Evolutionary conservation across 64 coral and sea anemone species (phyloP).

Genomic region (Acropora tenuis): DNA sequence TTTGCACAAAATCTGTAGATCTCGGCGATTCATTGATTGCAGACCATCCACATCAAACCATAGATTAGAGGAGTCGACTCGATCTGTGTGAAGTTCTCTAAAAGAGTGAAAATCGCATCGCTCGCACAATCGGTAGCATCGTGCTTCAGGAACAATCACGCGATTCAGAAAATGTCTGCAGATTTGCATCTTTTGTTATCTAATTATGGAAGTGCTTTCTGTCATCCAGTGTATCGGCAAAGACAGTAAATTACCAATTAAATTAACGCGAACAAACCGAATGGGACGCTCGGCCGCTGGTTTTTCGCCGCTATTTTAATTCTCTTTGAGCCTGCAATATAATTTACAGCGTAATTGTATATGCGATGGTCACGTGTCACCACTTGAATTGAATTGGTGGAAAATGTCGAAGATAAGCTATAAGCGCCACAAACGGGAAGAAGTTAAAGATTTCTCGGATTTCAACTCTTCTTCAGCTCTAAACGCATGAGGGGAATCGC

Average conservation of each 20-base stretch:
- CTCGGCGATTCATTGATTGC: slow-evolving; percentile 61
- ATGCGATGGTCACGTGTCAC: too few species aligned
- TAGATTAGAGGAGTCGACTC: background rate
- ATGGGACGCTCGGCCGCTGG: background rate
- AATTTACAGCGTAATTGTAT: background rate
- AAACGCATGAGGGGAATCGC: too few species aligned
- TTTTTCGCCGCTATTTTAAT: slow-evolving; percentile 19
- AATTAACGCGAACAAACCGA: background rate
- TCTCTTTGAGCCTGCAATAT: slow-evolving; percentile 27
- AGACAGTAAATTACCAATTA: slow-evolving; percentile 30
- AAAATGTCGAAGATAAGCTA: too few species aligned
- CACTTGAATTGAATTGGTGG: too few species aligned
- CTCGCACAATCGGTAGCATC: background rate
- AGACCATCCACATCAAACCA: slow-evolving; percentile 75
- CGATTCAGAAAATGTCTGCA: slow-evolving; percentile 27
- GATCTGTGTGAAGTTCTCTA: background rate
- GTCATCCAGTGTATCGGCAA: background rate
- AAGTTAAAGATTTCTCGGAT: background rate
- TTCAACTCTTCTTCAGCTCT: too few species aligned
- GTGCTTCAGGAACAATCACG: background rate
- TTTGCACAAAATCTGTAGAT: slow-evolving; percentile 84
- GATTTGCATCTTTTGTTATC: background rate
- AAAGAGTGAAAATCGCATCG: background rate
- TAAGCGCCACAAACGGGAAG: too few species aligned
- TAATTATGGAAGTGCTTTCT: background rate